A percentile compares a stretch with the other conserved stretches of the same genome.
Evolutionary conservation across 2,888 invertebrate species (phyloP).

Genomic region (Nephrotoma guestfalica): DNA sequence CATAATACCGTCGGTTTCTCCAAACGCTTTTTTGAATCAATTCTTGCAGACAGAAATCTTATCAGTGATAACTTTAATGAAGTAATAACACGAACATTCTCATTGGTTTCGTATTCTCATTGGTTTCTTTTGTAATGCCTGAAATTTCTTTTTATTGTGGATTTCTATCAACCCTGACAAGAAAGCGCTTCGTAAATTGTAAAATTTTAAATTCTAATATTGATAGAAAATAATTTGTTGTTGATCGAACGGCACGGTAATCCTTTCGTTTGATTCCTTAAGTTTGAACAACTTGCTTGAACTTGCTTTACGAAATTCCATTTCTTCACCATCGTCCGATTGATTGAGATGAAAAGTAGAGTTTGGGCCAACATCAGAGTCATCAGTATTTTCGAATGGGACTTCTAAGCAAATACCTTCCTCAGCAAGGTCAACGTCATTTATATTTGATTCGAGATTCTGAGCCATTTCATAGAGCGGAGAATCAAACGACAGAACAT

Average conservation of each 20-base stretch:
- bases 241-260: neutral
- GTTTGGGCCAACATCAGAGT: too few species aligned
- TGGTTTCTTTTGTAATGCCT: neutral
- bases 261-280: neutral
- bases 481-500: neutral
- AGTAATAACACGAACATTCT: neutral
- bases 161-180: neutral
- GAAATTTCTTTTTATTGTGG: neutral
- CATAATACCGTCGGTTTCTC: too few species aligned
- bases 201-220: too few species aligned
- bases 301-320: too few species aligned
- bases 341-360: too few species aligned
- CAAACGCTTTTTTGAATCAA: neutral
- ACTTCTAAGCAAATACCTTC: neutral
- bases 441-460: neutral
- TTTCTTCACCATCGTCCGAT: too few species aligned
- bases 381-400: neutral
- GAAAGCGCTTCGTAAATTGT: neutral
- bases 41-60: too few species aligned
- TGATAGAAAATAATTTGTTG: neutral
- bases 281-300: neutral
- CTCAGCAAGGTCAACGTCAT: neutral
- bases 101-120: too few species aligned
- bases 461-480: neutral
- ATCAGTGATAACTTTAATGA: too few species aligned